Percentiles rank a stretch among this genome's conserved stretches.
These are phyloP conservation scores for Cataglyphis livida DNA, from an alignment of 2,888 invertebrate species.

Conservation along the genomic window DNA sequence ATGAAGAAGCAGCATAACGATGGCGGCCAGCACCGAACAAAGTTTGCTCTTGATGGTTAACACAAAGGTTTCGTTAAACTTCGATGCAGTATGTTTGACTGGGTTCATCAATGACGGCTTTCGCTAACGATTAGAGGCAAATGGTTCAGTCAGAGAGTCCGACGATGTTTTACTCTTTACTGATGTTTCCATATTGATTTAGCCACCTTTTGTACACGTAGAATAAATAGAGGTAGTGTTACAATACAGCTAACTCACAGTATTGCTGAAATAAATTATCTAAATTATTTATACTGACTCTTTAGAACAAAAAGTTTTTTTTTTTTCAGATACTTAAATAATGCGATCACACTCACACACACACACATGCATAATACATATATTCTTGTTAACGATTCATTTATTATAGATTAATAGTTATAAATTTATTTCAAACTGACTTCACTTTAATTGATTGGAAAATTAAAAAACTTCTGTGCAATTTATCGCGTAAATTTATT, in stretches of 20 bases:
- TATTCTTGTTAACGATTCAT: not conserved
- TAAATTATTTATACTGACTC: conserved; percentile 1
- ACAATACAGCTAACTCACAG: conserved; percentile 6
- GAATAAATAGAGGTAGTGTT: conserved; percentile 18
- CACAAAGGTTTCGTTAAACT: conserved; percentile 36
- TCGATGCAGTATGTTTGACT: conserved; percentile 28
- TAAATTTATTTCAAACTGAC: not conserved
- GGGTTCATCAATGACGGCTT: conserved; percentile 52
- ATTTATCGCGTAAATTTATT: not conserved
- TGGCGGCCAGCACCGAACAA: conserved; percentile 27
- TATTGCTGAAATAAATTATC: not conserved
- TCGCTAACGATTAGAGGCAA: conserved; percentile 59
- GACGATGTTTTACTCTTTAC: conserved; percentile 37
- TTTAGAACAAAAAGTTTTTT: not conserved
- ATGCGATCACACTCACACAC: not conserved
- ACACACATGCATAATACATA: not conserved
- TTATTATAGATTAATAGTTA: not conserved
- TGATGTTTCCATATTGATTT: conserved; percentile 47
- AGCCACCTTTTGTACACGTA: conserved; percentile 18
- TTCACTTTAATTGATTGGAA: not conserved
- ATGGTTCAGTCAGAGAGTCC: conserved; percentile 25
- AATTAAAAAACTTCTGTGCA: not conserved
- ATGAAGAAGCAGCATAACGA: conserved; percentile 54
- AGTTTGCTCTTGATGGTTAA: conserved; percentile 62
- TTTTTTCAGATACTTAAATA: not conserved